A percentile compares a stretch with the other conserved stretches of the same genome.
phyloP scores from a whole-genome alignment of 1,140 invertebrate species.

The Danaus plexippus region DNA sequence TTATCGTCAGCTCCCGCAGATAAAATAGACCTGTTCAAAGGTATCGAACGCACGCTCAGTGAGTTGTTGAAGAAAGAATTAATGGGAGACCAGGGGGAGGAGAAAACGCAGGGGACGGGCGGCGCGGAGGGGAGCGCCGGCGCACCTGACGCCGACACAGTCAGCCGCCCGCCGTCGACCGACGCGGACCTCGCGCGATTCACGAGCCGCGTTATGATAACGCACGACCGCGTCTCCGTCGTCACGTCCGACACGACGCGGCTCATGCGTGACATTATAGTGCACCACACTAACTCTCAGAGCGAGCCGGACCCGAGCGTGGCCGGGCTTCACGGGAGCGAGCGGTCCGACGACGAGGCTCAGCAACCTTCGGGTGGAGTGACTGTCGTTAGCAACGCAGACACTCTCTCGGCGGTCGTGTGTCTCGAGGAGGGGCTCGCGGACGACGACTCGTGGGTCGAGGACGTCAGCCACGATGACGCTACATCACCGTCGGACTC shows the following conservation, averaged over 20 bases:
- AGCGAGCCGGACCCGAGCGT: constrained; percentile 51
- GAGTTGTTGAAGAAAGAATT: constrained; percentile 72
- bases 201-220: constrained; percentile 90
- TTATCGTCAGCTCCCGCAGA: constrained; percentile 28
- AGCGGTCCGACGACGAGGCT: constrained; percentile 58
- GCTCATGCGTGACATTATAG: constrained; percentile 74
- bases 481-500: constrained; percentile 74
- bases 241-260: constrained; percentile 81
- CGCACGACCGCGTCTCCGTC: constrained; percentile 81
- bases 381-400: constrained; percentile 75
- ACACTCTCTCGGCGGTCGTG: constrained; percentile 79
- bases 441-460: constrained; percentile 90
- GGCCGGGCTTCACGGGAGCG: constrained; percentile 29
- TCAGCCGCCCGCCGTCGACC: constrained; percentile 69
- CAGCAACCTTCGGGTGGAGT: constrained; percentile 69
- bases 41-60: constrained; percentile 70
- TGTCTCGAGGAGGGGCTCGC: constrained; percentile 86
- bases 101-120: constrained; percentile 69
- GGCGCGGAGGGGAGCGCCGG: constrained; percentile 66
- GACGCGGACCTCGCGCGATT: constrained; percentile 78
- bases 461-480: constrained; percentile 83
- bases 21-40: constrained; percentile 71
- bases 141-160: constrained; percentile 64
- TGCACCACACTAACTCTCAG: constrained; percentile 72
- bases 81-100: constrained; percentile 57